Percentiles rank a stretch among this genome's conserved stretches.
Evolutionary conservation across 2,113 vertebrate species (phyloP).

Genomic region (Takifugu flavidus): DNA sequence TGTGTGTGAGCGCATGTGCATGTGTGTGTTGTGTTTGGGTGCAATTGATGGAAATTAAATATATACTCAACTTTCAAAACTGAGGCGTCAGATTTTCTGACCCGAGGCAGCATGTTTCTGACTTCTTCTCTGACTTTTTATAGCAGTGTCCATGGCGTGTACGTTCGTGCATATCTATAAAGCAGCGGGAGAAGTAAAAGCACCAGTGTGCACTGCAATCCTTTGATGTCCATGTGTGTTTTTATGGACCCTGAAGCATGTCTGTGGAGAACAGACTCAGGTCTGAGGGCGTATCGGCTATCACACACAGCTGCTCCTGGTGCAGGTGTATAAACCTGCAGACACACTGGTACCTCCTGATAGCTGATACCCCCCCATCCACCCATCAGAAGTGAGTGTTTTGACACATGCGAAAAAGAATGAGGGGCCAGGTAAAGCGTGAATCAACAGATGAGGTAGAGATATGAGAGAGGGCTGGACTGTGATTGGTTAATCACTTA

Average conservation of each 20-base stretch:
- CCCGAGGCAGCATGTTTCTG: slow-evolving; percentile 12
- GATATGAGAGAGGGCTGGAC: slow-evolving; percentile 21
- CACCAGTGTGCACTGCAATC: slow-evolving; percentile 11
- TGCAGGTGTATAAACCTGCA: slow-evolving; percentile 67
- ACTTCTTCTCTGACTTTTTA: slow-evolving; percentile 3
- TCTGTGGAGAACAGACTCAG: slow-evolving; percentile 43
- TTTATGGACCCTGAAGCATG: slow-evolving; percentile 54
- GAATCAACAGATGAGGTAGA: slow-evolving; percentile 29
- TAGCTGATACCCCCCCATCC: slow-evolving; percentile 47
- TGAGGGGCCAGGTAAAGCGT: slow-evolving; percentile 36
- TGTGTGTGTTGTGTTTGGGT: slow-evolving; percentile 20
- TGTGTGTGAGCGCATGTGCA: slow-evolving; percentile 20
- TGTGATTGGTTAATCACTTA: slow-evolving; percentile 40
- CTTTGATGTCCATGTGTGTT: slow-evolving; percentile 56
- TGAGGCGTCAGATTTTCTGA: too few species aligned
- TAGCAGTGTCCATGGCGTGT: neutral
- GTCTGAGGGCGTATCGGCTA: slow-evolving; percentile 65
- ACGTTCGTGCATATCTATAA: neutral
- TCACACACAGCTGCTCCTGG: slow-evolving; percentile 45
- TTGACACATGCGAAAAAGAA: slow-evolving; percentile 42
- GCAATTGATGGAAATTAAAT: slow-evolving; percentile 40
- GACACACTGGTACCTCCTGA: slow-evolving; percentile 48
- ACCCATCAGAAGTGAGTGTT: slow-evolving; percentile 34
- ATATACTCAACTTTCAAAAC: slow-evolving; percentile 9
- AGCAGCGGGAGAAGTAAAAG: neutral